A percentile compares a stretch with the other conserved stretches of the same genome.
These are phyloP conservation scores for Tychaedon coryphoeus DNA, from an alignment of 2,113 vertebrate genomes.

Conservation along the genomic window DNA sequence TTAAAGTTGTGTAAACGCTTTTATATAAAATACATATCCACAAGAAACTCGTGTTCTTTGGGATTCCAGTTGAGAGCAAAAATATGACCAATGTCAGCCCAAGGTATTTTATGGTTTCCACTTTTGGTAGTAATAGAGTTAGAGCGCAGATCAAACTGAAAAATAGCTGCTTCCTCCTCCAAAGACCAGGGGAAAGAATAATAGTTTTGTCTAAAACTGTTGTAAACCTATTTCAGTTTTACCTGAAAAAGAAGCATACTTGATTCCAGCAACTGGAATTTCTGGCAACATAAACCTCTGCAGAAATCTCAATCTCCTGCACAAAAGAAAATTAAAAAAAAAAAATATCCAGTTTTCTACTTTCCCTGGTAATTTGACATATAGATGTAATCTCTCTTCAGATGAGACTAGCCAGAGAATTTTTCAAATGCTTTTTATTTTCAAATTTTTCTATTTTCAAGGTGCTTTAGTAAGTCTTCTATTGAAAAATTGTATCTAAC, in stretches of 20 bases:
- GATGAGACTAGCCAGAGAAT: neutral
- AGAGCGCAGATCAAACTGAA: neutral
- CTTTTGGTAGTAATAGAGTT: neutral
- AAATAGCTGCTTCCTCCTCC: neutral
- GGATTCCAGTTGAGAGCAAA: neutral
- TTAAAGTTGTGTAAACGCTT: neutral
- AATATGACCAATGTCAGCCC: neutral
- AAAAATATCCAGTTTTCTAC: neutral
- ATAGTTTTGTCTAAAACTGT: neutral
- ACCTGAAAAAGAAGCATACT: neutral
- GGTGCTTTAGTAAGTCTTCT: neutral
- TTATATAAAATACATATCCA: neutral
- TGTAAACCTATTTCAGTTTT: neutral
- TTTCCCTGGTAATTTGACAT: neutral
- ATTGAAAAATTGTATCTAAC: neutral
- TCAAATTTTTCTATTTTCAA: neutral
- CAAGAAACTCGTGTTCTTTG: neutral
- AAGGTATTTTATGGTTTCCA: neutral
- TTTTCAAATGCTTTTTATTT: neutral
- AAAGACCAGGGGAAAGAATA: neutral
- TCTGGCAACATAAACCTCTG: neutral
- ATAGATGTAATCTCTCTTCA: neutral
- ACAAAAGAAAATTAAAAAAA: neutral
- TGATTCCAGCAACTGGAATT: neutral
- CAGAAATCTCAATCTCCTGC: neutral